A percentile compares a stretch with the other conserved stretches of the same genome.
These are phyloP conservation scores for Clarias laeviceps DNA, from an alignment of 2,797 vertebrate species.

Conservation along the genomic window DNA sequence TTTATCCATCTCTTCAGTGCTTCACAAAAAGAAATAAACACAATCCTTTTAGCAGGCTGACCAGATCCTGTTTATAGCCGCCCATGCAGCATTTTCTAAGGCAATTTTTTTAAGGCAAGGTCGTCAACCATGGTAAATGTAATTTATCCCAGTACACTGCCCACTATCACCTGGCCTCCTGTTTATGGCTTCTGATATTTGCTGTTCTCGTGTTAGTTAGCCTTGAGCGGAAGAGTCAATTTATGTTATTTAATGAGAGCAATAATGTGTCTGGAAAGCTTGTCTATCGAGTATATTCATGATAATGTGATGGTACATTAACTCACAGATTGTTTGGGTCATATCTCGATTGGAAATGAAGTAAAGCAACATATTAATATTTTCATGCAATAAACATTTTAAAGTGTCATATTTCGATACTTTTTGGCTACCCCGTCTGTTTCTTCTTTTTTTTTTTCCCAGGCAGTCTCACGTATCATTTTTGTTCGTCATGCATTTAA, in stretches of 20 bases:
- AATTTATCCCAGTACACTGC: neutral
- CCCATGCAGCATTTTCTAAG: neutral
- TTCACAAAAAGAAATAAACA: too few relatives aligned
- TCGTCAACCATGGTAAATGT: neutral
- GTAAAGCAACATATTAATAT: neutral
- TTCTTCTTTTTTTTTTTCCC: neutral
- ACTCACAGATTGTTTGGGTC: neutral
- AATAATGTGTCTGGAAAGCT: neutral
- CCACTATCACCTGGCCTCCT: neutral
- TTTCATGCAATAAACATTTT: neutral
- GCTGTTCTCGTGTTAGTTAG: neutral
- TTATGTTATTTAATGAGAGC: neutral
- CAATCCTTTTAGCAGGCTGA: too few relatives aligned
- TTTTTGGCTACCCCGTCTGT: too few relatives aligned
- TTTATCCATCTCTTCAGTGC: neutral
- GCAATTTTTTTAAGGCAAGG: neutral
- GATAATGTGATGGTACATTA: neutral
- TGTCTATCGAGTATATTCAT: neutral
- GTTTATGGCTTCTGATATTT: neutral
- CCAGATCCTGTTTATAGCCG: too few relatives aligned
- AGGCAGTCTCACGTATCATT: neutral
- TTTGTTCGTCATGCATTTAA: neutral
- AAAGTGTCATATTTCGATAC: neutral
- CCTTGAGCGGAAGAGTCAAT: neutral
- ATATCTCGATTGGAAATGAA: neutral